Percentiles rank a stretch among this genome's conserved stretches.
Evolutionary conservation across 2,113 vertebrate species (phyloP).

Genomic region (Anseranas semipalmata): DNA sequence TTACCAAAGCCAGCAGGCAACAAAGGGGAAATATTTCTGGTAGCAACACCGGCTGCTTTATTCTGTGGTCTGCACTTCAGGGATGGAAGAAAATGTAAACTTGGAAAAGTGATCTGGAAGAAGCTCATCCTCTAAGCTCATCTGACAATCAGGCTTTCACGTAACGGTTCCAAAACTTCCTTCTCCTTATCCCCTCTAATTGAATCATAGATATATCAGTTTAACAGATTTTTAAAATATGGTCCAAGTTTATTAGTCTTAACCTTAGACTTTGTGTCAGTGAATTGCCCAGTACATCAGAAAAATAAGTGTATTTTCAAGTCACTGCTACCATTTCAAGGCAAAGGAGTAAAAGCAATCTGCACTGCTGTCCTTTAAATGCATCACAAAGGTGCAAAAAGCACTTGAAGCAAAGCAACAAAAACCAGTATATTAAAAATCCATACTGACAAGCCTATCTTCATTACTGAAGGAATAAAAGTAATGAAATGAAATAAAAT

Average conservation of each 20-base stretch:
- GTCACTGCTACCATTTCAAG: neutral
- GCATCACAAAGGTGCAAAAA: neutral
- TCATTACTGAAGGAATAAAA: neutral
- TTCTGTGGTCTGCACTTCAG: neutral
- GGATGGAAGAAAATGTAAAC: neutral
- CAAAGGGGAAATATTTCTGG: neutral
- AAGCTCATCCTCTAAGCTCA: neutral
- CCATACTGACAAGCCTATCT: neutral
- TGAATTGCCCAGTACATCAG: neutral
- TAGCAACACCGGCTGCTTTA: neutral
- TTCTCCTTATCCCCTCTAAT: neutral
- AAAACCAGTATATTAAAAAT: neutral
- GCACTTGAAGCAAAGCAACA: neutral
- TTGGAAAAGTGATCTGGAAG: neutral
- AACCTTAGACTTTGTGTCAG: neutral
- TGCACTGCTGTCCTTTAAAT: neutral
- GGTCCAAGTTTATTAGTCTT: neutral
- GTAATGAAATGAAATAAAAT: neutral
- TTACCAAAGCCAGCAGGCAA: neutral
- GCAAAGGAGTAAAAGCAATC: neutral
- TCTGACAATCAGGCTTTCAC: neutral
- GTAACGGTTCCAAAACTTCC: neutral
- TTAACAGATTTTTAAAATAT: neutral
- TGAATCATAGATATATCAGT: slow-evolving; percentile 14
- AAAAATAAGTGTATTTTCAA: neutral